Evolutionary conservation across 2,888 invertebrate species (phyloP), one percentile per base, ranked within the genome.

Genomic region (Agrenia bidenticulata): DNA sequence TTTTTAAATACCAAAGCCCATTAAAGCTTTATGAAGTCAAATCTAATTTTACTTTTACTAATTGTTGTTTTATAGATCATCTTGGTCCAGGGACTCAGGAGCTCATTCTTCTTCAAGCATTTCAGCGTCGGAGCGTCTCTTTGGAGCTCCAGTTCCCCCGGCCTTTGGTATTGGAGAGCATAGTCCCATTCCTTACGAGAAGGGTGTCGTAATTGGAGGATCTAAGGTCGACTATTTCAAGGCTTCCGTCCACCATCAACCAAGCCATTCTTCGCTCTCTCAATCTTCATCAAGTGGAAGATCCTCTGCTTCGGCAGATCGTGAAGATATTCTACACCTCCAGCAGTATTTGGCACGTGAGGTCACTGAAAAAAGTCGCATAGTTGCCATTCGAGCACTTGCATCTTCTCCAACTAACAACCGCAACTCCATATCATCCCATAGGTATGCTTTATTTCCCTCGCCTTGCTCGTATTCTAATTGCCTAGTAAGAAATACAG

Each of bases 331-430:
- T 21, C 55, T 76, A 2, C 76, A 75, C 59, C 66, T 76, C 23
- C 76, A 76, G 53, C 76, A 76, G 41, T 68, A 71, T 62, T 55
- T 76, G 13, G 76, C 76, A 2, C 54, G 73, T 23, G 74, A 76
- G 66, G 74, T 76, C 7, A 75, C 73, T 11, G 73, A 74, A 45
- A 72, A 72, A 56, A 73, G 73, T 63, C 69, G 76, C 2, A 42
- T 73, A n/a, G 73, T 74, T 11, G 73, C 74, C 11, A 71, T 73
- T 5, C 51, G 73, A 57, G 76, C 76, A 9, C 42, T 72, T 24
- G 67, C 69, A 0, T 64, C 72, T 1, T 72, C 73, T 9, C 73
- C 73, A 7, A 62, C 67, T 19, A 65, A 69, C 2, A 69, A 64
- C 50, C 63, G 66, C 37, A 54, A 66, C 23, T 66, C 67, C 27